These are phyloP conservation scores for Drosophila kanapiae DNA, from an alignment of 1,140 invertebrate genomes.

Conservation along the genomic window DNA sequence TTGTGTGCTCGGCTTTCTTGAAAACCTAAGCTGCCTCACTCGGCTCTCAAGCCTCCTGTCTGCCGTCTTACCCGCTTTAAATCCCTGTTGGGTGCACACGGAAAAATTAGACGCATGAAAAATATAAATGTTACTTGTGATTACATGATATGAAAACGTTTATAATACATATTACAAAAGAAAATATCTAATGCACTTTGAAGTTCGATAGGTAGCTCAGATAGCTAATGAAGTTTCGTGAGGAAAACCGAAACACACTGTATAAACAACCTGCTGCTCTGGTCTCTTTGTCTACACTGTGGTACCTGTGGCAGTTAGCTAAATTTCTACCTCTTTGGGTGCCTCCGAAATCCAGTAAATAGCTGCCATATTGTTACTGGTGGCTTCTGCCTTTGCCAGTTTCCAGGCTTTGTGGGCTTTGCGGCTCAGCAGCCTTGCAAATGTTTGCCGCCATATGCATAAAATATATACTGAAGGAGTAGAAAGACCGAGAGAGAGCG, in stretches of 20 bases:
- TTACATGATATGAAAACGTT: too few species aligned
- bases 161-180: too few species aligned
- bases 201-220: too few species aligned
- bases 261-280: not conserved
- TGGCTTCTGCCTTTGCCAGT: slow-evolving; percentile 8
- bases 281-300: not conserved
- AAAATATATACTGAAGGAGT: slow-evolving; percentile 26
- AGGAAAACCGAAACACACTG: not conserved
- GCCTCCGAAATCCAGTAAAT: slow-evolving; percentile 5
- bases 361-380: slow-evolving; percentile 17
- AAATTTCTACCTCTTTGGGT: slow-evolving; percentile 1
- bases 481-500: not conserved
- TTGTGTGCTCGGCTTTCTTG: slow-evolving; percentile 25
- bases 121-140: too few species aligned
- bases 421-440: slow-evolving; percentile 34
- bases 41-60: not conserved
- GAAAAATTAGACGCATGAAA: not conserved
- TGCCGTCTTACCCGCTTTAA: slow-evolving; percentile 1
- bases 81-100: slow-evolving; percentile 5
- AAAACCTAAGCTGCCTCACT: slow-evolving; percentile 14
- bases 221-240: too few species aligned
- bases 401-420: slow-evolving; percentile 36
- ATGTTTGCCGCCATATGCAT: slow-evolving; percentile 60
- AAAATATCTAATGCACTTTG: too few species aligned
- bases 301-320: not conserved